Conservation (phyloP, 2,888 invertebrate genomes). For the Erebia epiphron region DNA sequence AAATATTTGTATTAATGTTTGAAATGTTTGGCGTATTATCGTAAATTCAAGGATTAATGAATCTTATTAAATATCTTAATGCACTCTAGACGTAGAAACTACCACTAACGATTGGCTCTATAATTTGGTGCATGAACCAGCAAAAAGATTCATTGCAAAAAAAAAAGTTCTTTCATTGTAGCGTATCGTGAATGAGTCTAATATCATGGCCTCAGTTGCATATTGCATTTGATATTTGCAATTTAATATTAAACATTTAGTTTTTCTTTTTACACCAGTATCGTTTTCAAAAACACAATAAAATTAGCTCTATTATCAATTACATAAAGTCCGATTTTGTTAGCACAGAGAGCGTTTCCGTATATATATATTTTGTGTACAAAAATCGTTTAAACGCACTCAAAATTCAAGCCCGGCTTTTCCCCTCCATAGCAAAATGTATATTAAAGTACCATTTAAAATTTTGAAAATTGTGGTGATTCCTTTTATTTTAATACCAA, state of each 20-base stretch:
- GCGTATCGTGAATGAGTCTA: conserved; percentile 10
- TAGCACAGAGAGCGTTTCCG: conserved; percentile 6
- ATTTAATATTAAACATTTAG: not conserved
- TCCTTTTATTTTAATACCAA: too few relatives aligned
- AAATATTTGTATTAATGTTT: too few relatives aligned
- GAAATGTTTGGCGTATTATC: too few relatives aligned
- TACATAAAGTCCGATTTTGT: conserved; percentile 2
- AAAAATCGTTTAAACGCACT: conserved; percentile 26
- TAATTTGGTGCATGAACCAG: too few relatives aligned
- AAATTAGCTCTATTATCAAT: not conserved
- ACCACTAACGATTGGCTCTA: too few relatives aligned
- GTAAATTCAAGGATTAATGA: too few relatives aligned
- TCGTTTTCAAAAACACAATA: not conserved
- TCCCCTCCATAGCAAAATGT: conserved; percentile 14
- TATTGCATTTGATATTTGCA: conserved; percentile 3
- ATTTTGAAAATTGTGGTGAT: conserved; percentile 13
- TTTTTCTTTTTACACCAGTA: not conserved
- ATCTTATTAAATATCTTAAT: too few relatives aligned
- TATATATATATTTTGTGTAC: conserved; percentile 24
- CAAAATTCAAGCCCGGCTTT: conserved; percentile 25
- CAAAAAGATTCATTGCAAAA: too few relatives aligned
- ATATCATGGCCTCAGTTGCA: not conserved
- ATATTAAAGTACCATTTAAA: not conserved
- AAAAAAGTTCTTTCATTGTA: too few relatives aligned
- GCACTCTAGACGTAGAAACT: too few relatives aligned